Evolutionary conservation across 1,140 invertebrate genomes (phyloP), one percentile per base, ranked within the genome.

Genomic region (Plectrocnemia conspersa): DNA sequence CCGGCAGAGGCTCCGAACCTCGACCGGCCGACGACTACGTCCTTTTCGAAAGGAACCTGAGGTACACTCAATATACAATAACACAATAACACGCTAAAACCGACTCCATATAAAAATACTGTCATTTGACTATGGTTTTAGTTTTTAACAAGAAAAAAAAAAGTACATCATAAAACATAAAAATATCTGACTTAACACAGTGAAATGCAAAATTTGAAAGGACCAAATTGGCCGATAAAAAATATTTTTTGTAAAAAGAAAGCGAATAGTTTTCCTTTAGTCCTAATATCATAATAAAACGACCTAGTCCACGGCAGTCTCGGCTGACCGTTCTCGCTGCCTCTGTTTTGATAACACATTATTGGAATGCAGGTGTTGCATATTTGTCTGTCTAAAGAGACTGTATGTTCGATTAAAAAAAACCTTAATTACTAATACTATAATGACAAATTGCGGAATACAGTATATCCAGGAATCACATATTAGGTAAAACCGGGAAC

Each of bases 91-190:
- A 53, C 47, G 22, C 52, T 56, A 56, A 49, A 60, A 70, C 74
- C 74, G 73, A 73, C 72, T 74, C 68, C 66, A 72, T 75, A 76
- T 64, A 75, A 76, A 76, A 76, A 76, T 76, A 76, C 74, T 76
- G 74, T 73, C 69, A 74, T 76, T 76, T 75, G 74, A 76, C 74
- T 76, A 76, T 70, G 73, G 71, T 55, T 62, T 56, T 60, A 60
- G 48, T 60, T 60, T 59, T 56, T 35, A 60, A 50, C 33, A 60
- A n/a, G n/a, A n/a, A n/a, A n/a, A n/a, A n/a, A n/a, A 47, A 59
- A 50, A 59, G 36, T 47, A 54, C 46, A 54, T 24, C 22, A 59
- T 56, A 46, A 55, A 55, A 60, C 32, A 56, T 61, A 57, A 61
- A 61, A 61, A 61, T 44, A 61, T 61, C 57, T 54, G 54, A 57